Evolutionary conservation across 2,888 invertebrate genomes (phyloP).

Genomic region (Leptarthrus brevirostris): DNA sequence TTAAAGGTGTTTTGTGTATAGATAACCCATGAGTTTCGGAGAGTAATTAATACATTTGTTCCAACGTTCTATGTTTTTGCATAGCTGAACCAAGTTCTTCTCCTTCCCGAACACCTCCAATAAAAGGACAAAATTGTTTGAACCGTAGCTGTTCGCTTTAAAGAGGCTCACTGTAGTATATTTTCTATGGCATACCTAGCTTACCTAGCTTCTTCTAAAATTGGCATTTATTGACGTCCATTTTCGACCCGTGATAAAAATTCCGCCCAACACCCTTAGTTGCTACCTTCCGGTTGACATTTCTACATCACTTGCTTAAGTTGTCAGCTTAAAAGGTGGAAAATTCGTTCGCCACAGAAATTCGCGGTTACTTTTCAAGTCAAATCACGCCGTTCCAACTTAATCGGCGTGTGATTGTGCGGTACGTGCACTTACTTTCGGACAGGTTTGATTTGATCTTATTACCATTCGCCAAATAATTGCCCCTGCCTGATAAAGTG

Average conservation of each 20-base stretch:
- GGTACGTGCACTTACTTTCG: background rate
- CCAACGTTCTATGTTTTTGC: no score
- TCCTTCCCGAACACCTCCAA: no score
- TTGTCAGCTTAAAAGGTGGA: background rate
- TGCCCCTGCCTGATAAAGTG: background rate
- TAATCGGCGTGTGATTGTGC: slow-evolving; percentile 24
- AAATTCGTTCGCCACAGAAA: background rate
- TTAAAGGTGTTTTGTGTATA: no score
- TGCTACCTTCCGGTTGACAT: slow-evolving; percentile 14
- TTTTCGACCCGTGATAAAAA: slow-evolving; percentile 7
- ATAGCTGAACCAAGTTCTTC: no score
- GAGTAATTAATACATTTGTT: no score
- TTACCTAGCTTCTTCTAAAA: no score
- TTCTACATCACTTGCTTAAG: background rate
- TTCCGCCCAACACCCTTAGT: slow-evolving; percentile 18
- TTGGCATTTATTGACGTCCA: no score
- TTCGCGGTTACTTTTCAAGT: slow-evolving; percentile 1
- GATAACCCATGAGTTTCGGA: no score
- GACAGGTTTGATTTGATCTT: slow-evolving; percentile 6
- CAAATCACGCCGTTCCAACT: slow-evolving; percentile 3
- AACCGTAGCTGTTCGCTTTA: no score
- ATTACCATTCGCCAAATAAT: slow-evolving; percentile 38
- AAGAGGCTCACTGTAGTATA: no score
- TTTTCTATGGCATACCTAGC: no score
- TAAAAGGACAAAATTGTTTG: no score